Evolutionary conservation across 2,888 invertebrate species (phyloP).

Genomic region (Bursaphelenchus okinawaensis): DNA sequence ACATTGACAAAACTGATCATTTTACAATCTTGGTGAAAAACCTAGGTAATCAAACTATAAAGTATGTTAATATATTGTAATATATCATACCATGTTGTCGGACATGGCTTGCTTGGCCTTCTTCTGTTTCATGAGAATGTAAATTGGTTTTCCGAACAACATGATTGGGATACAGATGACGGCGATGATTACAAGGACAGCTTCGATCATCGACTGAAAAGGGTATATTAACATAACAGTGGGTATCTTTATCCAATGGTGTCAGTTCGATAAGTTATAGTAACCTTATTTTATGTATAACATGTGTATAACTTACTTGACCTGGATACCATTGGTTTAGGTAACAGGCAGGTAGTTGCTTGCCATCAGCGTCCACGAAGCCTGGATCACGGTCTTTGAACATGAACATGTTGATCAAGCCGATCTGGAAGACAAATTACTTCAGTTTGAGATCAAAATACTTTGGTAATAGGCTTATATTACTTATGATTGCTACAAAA

Average conservation of each 20-base stretch:
- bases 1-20: too few relatives aligned
- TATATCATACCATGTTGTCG: conserved; percentile 39
- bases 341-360: conserved; percentile 26
- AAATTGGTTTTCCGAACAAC: conserved; percentile 57
- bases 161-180: conserved; percentile 56
- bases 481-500: too few relatives aligned
- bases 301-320: conserved; percentile 19
- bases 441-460: not conserved
- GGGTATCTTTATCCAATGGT: not conserved
- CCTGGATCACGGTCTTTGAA: conserved; percentile 45
- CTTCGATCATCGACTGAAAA: conserved; percentile 51
- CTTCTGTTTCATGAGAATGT: conserved; percentile 45
- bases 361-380: conserved; percentile 29
- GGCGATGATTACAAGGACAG: conserved; percentile 59
- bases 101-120: conserved; percentile 44
- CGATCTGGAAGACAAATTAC: conserved; percentile 38
- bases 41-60: too few relatives aligned
- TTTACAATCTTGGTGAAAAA: too few relatives aligned
- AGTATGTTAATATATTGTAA: not conserved
- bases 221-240: not conserved
- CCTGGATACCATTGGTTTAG: conserved; percentile 57
- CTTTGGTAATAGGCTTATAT: too few relatives aligned
- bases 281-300: not conserved
- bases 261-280: too few relatives aligned
- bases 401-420: conserved; percentile 58